Base-by-base conservation (phyloP, 2,797 vertebrate species). In the Pygocentrus nattereri region DNA sequence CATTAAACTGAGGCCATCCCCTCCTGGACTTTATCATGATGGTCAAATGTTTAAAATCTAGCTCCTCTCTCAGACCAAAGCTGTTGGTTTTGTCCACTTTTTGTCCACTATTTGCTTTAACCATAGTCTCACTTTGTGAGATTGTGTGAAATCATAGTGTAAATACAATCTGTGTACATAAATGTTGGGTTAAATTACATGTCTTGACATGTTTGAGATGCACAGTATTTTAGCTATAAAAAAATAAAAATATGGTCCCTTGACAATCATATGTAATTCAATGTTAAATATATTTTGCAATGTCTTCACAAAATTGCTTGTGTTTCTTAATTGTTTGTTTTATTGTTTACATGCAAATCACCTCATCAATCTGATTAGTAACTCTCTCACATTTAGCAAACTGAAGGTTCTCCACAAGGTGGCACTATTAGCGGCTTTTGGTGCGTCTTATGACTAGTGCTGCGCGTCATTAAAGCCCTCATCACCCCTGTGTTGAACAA, bases 251-350 rank as follows among this genome's bases (percentile, higher is more conserved):
- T 85, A 76, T 85, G 59, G 86, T 91, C 87, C 91, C 87, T 84
- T 91, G 93, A 94, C 93, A 94, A 95, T 95, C 91, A 91, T 41
- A 92, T 93, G 92, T 86, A 91, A 93, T 88, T 93, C 92, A 92
- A 91, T 74, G 70, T 86, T 90, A 79, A 89, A 92, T 88, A 85
- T 90, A 86, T 89, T 91, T 91, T 85, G 82, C 78, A 86, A 74
- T 84, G 74, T 81, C 73, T 82, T 88, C 79, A 89, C 41, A 69
- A 27, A 69, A 72, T 54, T 25, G 49, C 16, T 31, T 61, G 23
- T 71, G 1, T 84, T 23, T 61, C 16, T 64, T 34, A 18, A 16
- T 61, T 65, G 8, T 65, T 65, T 65, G 4, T 2, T 1, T 54
- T 50, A 0, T 50, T 47, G 11, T 11, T 47, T 12, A 12, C 1